Base-by-base conservation (phyloP, 1,140 invertebrate genomes). In the Panonychus citri region DNA sequence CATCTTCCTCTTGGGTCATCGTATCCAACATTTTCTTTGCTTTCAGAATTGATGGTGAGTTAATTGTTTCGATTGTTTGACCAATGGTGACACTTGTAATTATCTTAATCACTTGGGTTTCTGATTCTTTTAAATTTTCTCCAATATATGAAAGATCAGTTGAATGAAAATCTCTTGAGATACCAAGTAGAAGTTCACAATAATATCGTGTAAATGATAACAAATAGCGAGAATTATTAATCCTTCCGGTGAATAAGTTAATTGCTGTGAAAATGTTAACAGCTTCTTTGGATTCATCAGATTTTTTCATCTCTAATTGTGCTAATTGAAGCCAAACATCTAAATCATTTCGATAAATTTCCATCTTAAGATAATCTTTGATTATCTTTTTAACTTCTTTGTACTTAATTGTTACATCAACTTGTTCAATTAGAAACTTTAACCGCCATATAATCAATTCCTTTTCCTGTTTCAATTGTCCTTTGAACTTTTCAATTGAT, bases 291-390 rank as follows among this genome's bases (percentile, higher is more conserved):
- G 60, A 43, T 42, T 66, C 66, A 24, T 65, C 66, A n/a, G n/a
- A n/a, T 53, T 51, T 49, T 12, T 56, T 43, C 56, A 61, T 66
- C 56, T 73, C 67, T 34, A 69, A 58, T 40, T 62, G 57, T 37
- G 64, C 66, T 60, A 71, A 73, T n/a, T 62, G 62, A 51, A 60
- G 60, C 68, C 72, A 74, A 21, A 74, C 49, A n/a, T 60, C 42
- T 12, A 73, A 61, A 57, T 69, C 66, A 54, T 69, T 71, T 52
- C 72, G 62, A 59, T 70, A 71, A 27, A 65, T 61, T 15, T 64
- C 61, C 60, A 68, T 63, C 59, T 70, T 69, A 17, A 74, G 60
- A 21, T 73, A 46, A 54, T 60, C 19, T 63, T 63, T 72, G 70
- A 24, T 63, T 21, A n/a, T n/a, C 10, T 24, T 46, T 19, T 46